Evolutionary conservation across 2,113 vertebrate genomes (phyloP).

Genomic region (Thermophis baileyi): DNA sequence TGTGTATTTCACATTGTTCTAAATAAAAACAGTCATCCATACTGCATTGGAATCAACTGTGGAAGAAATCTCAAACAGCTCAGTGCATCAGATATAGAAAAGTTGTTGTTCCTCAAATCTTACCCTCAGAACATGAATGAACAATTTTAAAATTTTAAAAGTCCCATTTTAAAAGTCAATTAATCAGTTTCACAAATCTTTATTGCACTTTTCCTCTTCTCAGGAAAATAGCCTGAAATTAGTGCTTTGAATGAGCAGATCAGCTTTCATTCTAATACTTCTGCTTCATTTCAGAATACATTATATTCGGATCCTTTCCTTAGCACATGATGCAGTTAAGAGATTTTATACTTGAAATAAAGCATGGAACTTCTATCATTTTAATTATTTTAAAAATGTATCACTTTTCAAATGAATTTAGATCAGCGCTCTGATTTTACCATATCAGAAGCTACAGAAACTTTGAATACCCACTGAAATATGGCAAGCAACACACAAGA

Average conservation of each 20-base stretch:
- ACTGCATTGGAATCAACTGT: neutral
- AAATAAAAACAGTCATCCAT: neutral
- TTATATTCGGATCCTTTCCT: neutral
- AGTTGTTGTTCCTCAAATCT: neutral
- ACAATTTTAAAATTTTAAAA: no score
- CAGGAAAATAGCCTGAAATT: neutral
- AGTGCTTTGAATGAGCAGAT: neutral
- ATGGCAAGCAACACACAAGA: neutral
- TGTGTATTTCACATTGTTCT: neutral
- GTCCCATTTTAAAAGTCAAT: neutral
- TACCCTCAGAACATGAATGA: neutral
- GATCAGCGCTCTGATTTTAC: neutral
- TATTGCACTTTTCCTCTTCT: neutral
- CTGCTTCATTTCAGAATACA: neutral
- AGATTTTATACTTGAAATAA: neutral
- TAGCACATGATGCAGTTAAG: neutral
- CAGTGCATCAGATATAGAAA: neutral
- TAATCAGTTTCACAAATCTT: neutral
- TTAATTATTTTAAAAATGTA: neutral
- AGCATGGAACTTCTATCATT: neutral
- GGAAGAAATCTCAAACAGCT: neutral
- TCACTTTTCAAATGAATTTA: neutral
- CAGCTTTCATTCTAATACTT: neutral
- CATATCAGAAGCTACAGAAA: neutral
- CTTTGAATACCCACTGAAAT: neutral